These are phyloP conservation scores for Onychomys torridus DNA, from an alignment of 2,797 vertebrate species.

Conservation along the genomic window DNA sequence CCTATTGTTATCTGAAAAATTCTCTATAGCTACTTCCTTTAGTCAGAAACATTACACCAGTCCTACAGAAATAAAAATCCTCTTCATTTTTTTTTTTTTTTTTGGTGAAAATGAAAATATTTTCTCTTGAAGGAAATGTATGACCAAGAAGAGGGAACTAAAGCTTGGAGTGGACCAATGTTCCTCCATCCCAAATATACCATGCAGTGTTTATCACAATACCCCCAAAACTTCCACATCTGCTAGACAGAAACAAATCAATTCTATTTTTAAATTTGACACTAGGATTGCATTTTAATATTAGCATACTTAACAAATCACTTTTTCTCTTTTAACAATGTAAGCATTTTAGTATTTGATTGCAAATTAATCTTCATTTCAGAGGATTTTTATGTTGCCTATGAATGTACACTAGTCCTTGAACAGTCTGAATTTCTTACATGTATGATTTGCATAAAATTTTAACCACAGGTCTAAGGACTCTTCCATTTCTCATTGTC, in stretches of 20 bases:
- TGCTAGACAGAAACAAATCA: constrained; percentile 21
- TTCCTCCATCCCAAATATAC: neutral
- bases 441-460: neutral
- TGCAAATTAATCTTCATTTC: constrained; percentile 51
- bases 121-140: neutral
- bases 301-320: constrained; percentile 33
- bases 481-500: neutral
- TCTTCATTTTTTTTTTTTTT: neutral
- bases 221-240: neutral
- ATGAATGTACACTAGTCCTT: neutral
- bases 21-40: neutral
- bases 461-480: neutral
- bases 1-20: neutral
- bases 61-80: neutral
- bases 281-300: neutral
- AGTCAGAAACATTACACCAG: neutral
- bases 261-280: constrained; percentile 43
- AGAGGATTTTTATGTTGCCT: neutral
- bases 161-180: constrained; percentile 22
- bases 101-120: constrained; percentile 40
- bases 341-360: neutral
- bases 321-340: neutral
- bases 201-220: neutral
- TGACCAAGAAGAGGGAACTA: neutral
- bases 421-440: neutral